Percentiles rank a stretch among this genome's conserved stretches.
phyloP scores from a whole-genome alignment of 2,113 vertebrate genomes.

The Murina feae region DNA sequence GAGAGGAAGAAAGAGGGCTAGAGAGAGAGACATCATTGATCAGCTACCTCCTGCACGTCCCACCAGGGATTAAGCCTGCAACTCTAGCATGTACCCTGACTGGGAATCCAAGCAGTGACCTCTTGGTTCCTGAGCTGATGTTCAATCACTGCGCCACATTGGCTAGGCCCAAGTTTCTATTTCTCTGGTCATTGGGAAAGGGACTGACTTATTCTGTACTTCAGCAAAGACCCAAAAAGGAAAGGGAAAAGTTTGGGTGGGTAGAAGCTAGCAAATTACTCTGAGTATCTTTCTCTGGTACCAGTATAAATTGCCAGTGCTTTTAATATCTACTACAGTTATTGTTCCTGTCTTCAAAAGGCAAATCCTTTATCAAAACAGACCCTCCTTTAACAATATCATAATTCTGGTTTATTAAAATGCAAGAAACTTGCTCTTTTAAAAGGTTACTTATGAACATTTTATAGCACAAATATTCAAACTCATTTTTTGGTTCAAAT shows the following conservation, averaged over 20 bases:
- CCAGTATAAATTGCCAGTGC: neutral
- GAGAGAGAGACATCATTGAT: too few relatives aligned
- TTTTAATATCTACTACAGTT: neutral
- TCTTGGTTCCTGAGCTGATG: too few relatives aligned
- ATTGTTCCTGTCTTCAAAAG: constrained; percentile 21
- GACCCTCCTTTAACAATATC: neutral
- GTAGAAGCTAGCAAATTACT: neutral
- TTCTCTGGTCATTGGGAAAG: neutral
- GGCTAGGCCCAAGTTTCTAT: neutral
- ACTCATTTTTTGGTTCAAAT: neutral
- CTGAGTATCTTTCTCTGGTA: constrained; percentile 33
- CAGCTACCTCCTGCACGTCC: too few relatives aligned
- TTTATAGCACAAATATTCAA: constrained; percentile 2
- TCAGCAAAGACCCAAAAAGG: constrained; percentile 1
- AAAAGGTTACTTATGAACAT: constrained; percentile 7
- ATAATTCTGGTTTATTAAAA: constrained; percentile 10
- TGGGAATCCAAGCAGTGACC: too few relatives aligned
- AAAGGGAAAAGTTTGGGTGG: neutral
- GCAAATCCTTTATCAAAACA: constrained; percentile 30
- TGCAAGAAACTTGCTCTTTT: constrained; percentile 24
- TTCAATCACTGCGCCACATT: too few relatives aligned
- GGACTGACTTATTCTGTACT: neutral
- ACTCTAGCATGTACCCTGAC: too few relatives aligned
- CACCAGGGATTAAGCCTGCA: too few relatives aligned
- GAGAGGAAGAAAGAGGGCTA: too few relatives aligned